Conservation (phyloP, 2,797 vertebrate genomes). For the Phalloptychus januarius region DNA sequence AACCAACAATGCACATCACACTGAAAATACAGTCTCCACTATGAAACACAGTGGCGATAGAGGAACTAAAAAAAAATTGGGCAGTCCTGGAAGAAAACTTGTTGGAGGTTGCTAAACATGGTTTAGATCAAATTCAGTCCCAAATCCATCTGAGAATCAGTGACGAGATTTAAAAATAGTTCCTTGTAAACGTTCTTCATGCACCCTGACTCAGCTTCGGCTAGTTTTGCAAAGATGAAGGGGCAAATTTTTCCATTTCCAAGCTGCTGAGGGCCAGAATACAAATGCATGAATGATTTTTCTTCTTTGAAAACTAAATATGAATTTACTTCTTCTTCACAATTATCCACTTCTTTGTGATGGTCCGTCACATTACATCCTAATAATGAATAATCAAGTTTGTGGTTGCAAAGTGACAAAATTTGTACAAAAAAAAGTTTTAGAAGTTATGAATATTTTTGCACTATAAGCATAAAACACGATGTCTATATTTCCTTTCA, state of each 20-base stretch:
- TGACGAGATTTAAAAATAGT: background rate
- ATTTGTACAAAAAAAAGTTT: background rate
- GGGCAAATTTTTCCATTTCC: background rate
- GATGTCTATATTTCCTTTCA: background rate
- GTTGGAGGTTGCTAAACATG: background rate
- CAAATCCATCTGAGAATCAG: constrained; percentile 1
- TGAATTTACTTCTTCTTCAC: background rate
- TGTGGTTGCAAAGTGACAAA: background rate
- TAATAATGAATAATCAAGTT: background rate
- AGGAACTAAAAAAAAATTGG: no score
- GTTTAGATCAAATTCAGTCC: background rate
- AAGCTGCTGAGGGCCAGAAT: background rate
- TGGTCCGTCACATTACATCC: background rate
- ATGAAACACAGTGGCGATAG: background rate
- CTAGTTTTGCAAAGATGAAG: background rate
- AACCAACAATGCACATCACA: background rate
- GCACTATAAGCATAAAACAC: background rate
- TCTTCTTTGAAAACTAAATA: background rate
- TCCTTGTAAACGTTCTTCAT: background rate
- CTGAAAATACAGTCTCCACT: background rate
- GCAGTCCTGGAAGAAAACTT: background rate
- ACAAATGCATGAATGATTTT: background rate
- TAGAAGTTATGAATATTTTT: background rate
- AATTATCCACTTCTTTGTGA: background rate
- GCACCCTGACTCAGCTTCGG: background rate